Percentiles rank a stretch among this genome's conserved stretches.
Conservation (phyloP, 2,797 vertebrate species). For the Gymnopithys bicolor region DNA sequence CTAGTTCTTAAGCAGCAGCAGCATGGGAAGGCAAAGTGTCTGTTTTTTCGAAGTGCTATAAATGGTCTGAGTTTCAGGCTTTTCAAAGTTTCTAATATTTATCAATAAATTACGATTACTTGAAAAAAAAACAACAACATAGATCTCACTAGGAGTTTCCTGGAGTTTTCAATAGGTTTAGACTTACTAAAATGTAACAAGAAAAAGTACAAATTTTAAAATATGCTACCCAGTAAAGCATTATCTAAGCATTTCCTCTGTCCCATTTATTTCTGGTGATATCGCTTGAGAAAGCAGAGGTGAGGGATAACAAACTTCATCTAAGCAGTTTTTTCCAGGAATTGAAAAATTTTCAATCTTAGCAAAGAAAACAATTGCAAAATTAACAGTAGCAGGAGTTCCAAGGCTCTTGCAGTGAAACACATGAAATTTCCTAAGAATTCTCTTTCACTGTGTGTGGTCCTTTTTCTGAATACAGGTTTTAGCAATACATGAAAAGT, state of each 20-base stretch:
- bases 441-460: neutral
- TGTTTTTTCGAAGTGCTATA: neutral
- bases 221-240: neutral
- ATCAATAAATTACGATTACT: neutral
- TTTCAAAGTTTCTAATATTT: neutral
- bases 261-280: neutral
- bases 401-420: neutral
- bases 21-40: neutral
- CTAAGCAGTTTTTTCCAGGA: neutral
- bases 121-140: neutral
- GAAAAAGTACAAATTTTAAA: neutral
- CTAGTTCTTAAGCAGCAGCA: neutral
- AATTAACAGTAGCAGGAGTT: neutral
- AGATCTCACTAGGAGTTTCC: neutral
- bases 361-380: neutral
- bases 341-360: neutral
- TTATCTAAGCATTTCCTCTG: neutral
- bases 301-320: neutral
- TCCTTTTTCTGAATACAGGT: neutral
- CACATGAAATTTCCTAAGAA: neutral
- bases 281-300: neutral
- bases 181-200: neutral
- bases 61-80: neutral
- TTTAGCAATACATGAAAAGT: slow-evolving; percentile 31
- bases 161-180: neutral